Conservation (phyloP, 2,888 invertebrate genomes). For the Notodonta dromedarius region DNA sequence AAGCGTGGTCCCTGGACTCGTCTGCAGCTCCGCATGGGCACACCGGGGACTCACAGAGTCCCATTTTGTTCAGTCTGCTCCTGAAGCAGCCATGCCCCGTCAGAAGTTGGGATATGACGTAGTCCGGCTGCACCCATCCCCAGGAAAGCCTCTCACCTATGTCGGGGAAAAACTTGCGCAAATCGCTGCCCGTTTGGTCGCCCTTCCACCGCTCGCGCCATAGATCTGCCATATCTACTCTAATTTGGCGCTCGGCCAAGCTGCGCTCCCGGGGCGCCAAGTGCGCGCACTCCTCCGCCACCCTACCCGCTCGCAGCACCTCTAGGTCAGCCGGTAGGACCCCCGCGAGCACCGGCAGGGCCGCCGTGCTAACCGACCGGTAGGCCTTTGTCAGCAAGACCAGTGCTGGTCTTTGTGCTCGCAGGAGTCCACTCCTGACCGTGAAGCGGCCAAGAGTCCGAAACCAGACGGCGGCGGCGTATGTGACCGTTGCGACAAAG, state of each 20-base stretch:
- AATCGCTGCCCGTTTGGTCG: background rate
- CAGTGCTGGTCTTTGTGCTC: background rate
- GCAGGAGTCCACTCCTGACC: background rate
- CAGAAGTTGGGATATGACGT: slow-evolving; percentile 23
- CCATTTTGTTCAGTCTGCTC: background rate
- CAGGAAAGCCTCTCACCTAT: slow-evolving; percentile 15
- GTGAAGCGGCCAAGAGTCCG: background rate
- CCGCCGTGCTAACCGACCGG: background rate
- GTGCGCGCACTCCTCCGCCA: background rate
- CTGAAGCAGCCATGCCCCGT: slow-evolving; percentile 21
- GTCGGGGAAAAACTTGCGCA: slow-evolving; percentile 16
- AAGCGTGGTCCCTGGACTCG: background rate
- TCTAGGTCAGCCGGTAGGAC: background rate
- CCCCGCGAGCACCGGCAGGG: background rate
- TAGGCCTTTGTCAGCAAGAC: background rate
- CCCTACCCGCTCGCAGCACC: slow-evolving; percentile 28
- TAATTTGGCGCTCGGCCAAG: background rate
- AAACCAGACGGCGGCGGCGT: background rate
- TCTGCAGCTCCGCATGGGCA: background rate
- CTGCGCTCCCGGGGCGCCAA: background rate
- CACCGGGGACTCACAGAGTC: background rate
- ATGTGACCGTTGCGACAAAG: background rate
- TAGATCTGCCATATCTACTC: background rate
- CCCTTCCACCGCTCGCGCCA: background rate
- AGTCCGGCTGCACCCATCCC: slow-evolving; percentile 27